phyloP scores from a whole-genome alignment of 2,113 vertebrate species.

The Murina feae region DNA sequence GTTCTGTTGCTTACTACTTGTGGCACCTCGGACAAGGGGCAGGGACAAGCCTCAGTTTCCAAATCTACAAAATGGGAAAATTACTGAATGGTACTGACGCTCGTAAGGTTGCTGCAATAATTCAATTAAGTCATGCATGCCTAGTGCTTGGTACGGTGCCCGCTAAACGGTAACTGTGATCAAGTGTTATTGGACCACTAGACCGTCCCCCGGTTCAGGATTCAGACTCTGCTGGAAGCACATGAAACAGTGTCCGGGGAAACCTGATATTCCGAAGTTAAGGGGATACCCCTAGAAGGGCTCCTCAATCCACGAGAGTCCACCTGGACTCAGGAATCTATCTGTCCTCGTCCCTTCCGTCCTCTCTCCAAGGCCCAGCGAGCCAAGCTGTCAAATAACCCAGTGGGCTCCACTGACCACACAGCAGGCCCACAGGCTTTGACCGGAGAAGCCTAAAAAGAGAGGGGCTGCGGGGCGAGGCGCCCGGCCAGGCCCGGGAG shows the following conservation, averaged over 20 bases:
- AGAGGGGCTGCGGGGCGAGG: background rate
- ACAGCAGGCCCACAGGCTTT: rapidly evolving
- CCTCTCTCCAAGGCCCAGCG: background rate
- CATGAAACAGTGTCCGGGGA: background rate
- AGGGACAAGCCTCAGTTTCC: background rate
- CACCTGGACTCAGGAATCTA: background rate
- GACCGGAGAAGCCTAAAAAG: rapidly evolving
- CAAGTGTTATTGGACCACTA: too few species aligned
- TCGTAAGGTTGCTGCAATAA: background rate
- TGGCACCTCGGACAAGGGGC: background rate
- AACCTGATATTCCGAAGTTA: background rate
- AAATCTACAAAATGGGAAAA: background rate
- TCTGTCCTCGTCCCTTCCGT: rapidly evolving
- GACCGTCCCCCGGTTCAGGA: background rate
- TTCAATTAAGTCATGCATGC: rapidly evolving
- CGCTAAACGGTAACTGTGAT: background rate
- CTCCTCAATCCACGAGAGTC: background rate
- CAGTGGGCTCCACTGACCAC: background rate
- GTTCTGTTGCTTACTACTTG: background rate
- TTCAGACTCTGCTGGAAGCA: background rate
- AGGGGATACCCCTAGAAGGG: background rate
- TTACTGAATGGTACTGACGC: background rate
- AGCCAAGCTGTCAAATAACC: background rate
- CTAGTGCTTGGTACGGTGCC: rapidly evolving
- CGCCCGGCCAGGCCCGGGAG: background rate